These are phyloP conservation scores for Uria aalge DNA, from an alignment of 2,113 vertebrate genomes.

Conservation along the genomic window DNA sequence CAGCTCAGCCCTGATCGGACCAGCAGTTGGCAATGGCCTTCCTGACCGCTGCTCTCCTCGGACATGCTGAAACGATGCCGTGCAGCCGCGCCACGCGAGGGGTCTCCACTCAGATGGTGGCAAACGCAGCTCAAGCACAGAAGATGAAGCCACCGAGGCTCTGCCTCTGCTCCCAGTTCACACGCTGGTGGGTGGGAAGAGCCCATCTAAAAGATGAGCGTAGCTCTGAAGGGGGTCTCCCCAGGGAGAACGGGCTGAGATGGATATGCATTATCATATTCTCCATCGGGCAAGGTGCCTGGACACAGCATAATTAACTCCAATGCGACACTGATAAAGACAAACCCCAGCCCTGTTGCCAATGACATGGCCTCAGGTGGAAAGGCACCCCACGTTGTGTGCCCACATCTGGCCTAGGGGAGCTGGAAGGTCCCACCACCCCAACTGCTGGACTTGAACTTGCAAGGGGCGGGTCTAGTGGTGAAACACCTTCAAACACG, in stretches of 20 bases:
- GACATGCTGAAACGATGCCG: accelerated
- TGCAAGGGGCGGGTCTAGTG: not conserved
- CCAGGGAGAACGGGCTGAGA: not conserved
- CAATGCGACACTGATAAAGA: not conserved
- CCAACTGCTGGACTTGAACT: not conserved
- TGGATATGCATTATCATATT: not conserved
- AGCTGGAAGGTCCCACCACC: not conserved
- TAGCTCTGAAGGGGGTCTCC: not conserved
- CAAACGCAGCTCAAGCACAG: not conserved
- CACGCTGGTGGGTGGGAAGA: not conserved
- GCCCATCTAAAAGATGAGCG: not conserved
- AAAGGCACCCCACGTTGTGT: accelerated
- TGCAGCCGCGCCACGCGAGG: accelerated
- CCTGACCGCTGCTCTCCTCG: not conserved
- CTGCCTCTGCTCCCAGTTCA: not conserved
- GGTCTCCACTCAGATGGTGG: accelerated
- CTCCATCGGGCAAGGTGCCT: not conserved
- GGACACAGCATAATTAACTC: not conserved
- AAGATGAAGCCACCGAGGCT: not conserved
- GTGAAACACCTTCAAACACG: not conserved
- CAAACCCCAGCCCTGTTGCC: not conserved
- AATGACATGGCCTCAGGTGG: not conserved
- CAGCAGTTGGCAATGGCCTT: accelerated
- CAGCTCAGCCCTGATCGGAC: not conserved
- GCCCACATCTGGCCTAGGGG: not conserved